Base-by-base conservation (phyloP, 2,888 invertebrate species). In the Cataglyphis albicans region DNA sequence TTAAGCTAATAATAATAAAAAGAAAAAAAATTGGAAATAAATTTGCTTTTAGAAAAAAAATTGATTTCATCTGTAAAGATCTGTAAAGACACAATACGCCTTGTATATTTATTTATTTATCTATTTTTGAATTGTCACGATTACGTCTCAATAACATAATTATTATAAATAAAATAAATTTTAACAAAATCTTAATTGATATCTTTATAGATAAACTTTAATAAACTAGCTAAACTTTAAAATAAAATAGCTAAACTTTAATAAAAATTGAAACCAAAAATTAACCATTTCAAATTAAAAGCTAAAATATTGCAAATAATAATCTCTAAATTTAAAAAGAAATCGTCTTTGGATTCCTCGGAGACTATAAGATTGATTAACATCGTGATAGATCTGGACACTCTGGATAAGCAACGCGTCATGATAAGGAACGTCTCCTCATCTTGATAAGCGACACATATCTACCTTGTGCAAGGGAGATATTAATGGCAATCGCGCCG, bases 381-480 rank as follows among this genome's bases (percentile, higher is more conserved):
- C 44, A 4, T 29, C 38, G 2, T 21, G 9, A n/a, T n/a, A 55
- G 25, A 55, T 76, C 44, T 21, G 52, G 48, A 68, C 52, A 68
- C n/a, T 52, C 29, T n/a, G 32, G 78, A 59, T 78, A 72, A 78
- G 59, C 78, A 41, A 44, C 21, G 44, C 12, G 59, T 55, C 38
- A 55, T 2, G 75, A 76, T 76, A 76, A 76, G 75, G 55, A 38
- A 38, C 52, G 9, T 75, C 48, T 63, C 18, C 65, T 67, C 59
- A 44, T 78, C 78, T 41, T 65, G 78, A 78, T 78, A 78, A 78
- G 78, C 78, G 44, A 59, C 57, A 59, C 57, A 32, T 70, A 78
- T 78, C 59, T 59, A 59, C 32, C 18, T 52, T 64, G 59, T 44
- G 70, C 41, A 18, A 55, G 70, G 21, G 78, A 70, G 78, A 78